These are phyloP conservation scores for Orius insidiosus DNA, from an alignment of 1,140 invertebrate species.

Conservation along the genomic window DNA sequence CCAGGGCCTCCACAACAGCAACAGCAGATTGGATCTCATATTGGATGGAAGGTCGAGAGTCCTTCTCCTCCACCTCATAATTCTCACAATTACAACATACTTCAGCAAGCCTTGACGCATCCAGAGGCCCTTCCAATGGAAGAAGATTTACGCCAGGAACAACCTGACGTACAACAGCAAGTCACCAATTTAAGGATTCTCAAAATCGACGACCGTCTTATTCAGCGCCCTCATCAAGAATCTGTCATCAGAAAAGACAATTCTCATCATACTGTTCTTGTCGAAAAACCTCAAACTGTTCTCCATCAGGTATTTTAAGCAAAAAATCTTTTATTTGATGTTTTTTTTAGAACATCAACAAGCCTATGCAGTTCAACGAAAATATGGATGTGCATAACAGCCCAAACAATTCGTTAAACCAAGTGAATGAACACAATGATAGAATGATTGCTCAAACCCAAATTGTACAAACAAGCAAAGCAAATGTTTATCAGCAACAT, in stretches of 20 bases:
- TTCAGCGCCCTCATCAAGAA: constrained; percentile 14
- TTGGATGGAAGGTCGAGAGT: constrained; percentile 28
- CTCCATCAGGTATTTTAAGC: constrained; percentile 22
- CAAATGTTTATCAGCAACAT: constrained; percentile 35
- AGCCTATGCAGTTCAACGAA: constrained; percentile 1
- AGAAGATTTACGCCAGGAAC: constrained; percentile 6
- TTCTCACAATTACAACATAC: constrained; percentile 20
- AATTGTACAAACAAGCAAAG: constrained; percentile 3
- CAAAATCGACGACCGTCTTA: constrained; percentile 10
- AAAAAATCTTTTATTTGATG: neutral
- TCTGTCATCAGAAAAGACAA: constrained; percentile 19
- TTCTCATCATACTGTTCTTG: constrained; percentile 15
- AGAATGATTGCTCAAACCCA: constrained; percentile 1
- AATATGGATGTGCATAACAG: constrained; percentile 4
- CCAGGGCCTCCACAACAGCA: constrained; percentile 30
- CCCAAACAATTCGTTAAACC: constrained; percentile 1
- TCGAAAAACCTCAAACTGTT: constrained; percentile 13
- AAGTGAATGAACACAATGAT: constrained; percentile 1
- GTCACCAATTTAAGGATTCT: constrained; percentile 7
- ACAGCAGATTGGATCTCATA: constrained; percentile 21
- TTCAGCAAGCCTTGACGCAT: constrained; percentile 27
- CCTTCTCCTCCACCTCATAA: constrained; percentile 22
- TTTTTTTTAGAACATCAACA: constrained; percentile 1
- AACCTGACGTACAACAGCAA: constrained; percentile 10
- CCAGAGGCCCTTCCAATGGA: constrained; percentile 8